phyloP scores from a whole-genome alignment of 1,140 invertebrate genomes.

The Caenorhabditis tropicalis region DNA sequence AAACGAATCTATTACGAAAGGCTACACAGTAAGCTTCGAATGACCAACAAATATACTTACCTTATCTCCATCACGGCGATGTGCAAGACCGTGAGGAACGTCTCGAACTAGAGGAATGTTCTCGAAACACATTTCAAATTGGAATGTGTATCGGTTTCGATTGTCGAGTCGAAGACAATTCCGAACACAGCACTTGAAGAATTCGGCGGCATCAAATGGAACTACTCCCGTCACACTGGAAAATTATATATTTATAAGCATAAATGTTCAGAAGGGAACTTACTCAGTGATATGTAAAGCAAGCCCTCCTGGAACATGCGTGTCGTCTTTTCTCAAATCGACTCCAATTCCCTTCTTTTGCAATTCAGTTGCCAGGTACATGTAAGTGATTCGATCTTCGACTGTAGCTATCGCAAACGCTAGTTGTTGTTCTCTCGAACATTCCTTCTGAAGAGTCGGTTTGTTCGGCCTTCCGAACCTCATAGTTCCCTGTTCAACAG shows the following conservation, averaged over 20 bases:
- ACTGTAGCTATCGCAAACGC: constrained; percentile 18
- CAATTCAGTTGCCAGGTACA: neutral
- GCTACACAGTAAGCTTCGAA: neutral
- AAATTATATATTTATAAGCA: neutral
- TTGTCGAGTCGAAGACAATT: constrained; percentile 17
- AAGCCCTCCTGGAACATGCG: neutral
- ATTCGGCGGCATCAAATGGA: neutral
- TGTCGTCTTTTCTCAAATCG: constrained; percentile 16
- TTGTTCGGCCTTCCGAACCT: neutral
- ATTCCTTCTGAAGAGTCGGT: neutral
- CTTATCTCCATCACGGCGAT: constrained; percentile 6
- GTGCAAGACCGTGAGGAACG: neutral
- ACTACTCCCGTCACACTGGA: neutral
- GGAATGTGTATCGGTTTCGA: neutral
- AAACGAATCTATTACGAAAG: neutral
- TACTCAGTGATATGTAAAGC: constrained; percentile 12
- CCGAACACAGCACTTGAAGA: constrained; percentile 17
- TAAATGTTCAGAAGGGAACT: neutral
- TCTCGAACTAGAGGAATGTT: constrained; percentile 25
- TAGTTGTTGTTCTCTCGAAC: constrained; percentile 4
- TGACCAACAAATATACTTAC: neutral
- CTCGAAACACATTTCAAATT: constrained; percentile 37
- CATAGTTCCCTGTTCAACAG: neutral
- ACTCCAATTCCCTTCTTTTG: neutral
- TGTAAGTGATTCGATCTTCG: constrained; percentile 22